Evolutionary conservation across 2,888 invertebrate genomes (phyloP), one percentile per base, ranked within the genome.

Genomic region (Serripes groenlandicus): DNA sequence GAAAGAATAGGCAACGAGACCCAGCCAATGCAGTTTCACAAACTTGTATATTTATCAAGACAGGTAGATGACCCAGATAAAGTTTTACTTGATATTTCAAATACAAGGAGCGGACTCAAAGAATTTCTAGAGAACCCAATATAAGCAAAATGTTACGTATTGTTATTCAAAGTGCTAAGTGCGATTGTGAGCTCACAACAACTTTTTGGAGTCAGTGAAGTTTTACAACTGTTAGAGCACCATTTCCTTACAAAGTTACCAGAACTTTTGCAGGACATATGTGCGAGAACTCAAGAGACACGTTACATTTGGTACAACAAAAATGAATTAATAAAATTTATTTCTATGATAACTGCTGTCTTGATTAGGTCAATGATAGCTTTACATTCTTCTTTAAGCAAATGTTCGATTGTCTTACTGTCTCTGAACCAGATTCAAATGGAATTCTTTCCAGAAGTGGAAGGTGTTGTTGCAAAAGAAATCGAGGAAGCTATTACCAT

Each of bases 21-120:
- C n/a, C 15, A 26, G 15, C 28, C 23, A 28, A 23, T 64, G 35
- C 7, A 18, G 21, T 26, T 69, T 26, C 28, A 30, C 30, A 69
- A 69, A 69, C 49, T 69, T 28, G 9, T 69, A 1, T 23, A 26
- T 60, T 64, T 76, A 30, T 75, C 75, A 15, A 56, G 42, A 49
- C 56, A 66, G 68, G 52, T 62, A 15, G 70, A 60, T 5, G 76
- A 85, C 54, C 70, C 83, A 1, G 85, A 85, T 76, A 75, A 62
- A 35, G 64, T 87, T 34, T 49, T 85, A 21, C 64, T 87, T n/a
- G 78, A 83, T 35, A 73, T 87, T 21, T 66, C 37, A 18, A 78
- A 77, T 30, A 62, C 79, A 23, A 77, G 74, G 68, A 84, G 84
- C 54, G 88, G 88, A 18, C 79, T 88, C 72, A 28, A 56, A 37